Evolutionary conservation across 2,888 invertebrate genomes (phyloP), one percentile per base, ranked within the genome.

Genomic region (Dryomyza anilis): DNA sequence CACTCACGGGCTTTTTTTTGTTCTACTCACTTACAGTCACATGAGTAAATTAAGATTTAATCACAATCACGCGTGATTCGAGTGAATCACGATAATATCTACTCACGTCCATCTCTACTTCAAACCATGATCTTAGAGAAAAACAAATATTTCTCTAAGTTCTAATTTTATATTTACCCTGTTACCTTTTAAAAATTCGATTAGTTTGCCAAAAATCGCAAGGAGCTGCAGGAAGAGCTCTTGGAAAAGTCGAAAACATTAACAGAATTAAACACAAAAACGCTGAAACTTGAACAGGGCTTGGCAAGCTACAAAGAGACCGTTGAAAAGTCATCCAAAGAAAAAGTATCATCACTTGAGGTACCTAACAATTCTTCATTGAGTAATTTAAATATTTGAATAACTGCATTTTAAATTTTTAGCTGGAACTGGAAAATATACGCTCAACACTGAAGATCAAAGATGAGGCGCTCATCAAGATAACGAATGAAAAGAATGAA

Each of bases 211-310:
- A n/a, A n/a, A 27, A 52, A 30, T 60, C 57, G 52, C 25, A 16
- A 52, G 8, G 63, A 65, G 59, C 50, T 70, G 2, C 46, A 62
- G 53, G 50, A 59, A 12, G 66, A 67, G 14, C 43, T 71, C 50
- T 19, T n/a, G 5, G 53, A 69, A 46, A 71, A 71, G 43, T 62
- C 72, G 8, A 55, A 64, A 19, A 14, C 53, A 0, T 57, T 70
- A 21, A 21, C 10, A 29, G 50, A 25, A 14, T 29, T 46, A 55
- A 30, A 25, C 12, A 30, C 39, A 3, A 61, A 65, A 27, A 12
- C 43, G 7, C 21, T 58, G 36, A 23, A 66, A 33, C 27, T 50
- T 1, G 29, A 52, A 19, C 8, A 53, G 2, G 25, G 50, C 5
- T 29, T 57, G 12, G 29, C 62, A 25, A 25, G 46, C 10, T 14